Conservation (phyloP, 2,113 vertebrate species). For the Apistogramma diplotaenia region DNA sequence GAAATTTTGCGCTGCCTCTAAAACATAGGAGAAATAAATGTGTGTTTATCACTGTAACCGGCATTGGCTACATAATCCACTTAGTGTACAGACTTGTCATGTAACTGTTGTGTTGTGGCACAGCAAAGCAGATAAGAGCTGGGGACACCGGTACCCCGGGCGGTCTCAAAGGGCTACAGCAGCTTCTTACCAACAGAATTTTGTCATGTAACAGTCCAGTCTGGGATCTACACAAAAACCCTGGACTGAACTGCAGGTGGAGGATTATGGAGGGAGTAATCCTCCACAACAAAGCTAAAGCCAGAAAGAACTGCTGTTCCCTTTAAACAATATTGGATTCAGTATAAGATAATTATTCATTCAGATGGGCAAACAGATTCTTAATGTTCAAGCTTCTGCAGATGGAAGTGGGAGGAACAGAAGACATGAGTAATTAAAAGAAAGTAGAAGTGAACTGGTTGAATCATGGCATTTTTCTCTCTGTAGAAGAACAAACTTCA, state of each 20-base stretch:
- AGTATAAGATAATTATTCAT: neutral
- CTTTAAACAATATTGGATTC: neutral
- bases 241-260: neutral
- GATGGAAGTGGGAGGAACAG: constrained; percentile 39
- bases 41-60: neutral
- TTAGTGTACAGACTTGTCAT: neutral
- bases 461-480: neutral
- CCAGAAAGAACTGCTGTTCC: neutral
- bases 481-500: neutral
- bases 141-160: too few species aligned
- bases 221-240: neutral
- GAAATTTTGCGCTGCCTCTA: fast-evolving
- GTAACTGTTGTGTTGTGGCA: neutral
- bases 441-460: neutral
- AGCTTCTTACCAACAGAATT: neutral
- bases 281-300: neutral
- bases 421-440: constrained; percentile 24
- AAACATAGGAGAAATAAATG: neutral
- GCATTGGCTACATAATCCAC: neutral
- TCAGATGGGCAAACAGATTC: neutral
- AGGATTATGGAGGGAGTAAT: neutral
- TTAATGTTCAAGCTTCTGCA: neutral
- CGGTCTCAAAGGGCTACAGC: too few species aligned
- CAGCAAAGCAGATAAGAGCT: too few species aligned
- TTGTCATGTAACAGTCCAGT: neutral